These are phyloP conservation scores for Corythornis vintsioides DNA, from an alignment of 2,113 vertebrate genomes.

Conservation along the genomic window DNA sequence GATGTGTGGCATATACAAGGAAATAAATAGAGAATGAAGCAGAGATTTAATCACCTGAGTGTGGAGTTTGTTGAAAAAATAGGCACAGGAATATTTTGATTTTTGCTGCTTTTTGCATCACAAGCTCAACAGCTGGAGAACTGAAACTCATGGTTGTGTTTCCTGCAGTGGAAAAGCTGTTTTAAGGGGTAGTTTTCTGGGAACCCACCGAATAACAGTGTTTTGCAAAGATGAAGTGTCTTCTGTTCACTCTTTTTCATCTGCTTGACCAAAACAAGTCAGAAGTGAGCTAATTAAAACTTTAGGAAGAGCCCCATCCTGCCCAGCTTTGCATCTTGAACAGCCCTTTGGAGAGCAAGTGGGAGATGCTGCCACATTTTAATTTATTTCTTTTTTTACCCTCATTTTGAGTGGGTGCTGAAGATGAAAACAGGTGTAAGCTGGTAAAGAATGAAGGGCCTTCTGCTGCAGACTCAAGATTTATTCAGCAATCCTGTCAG, in stretches of 20 bases:
- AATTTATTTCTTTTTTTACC: not conserved
- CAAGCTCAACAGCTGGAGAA: not conserved
- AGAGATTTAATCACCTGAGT: slow-evolving; percentile 18
- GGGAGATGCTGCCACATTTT: not conserved
- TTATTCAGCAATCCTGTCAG: not conserved
- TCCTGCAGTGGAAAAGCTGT: not conserved
- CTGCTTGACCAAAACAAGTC: slow-evolving; percentile 2
- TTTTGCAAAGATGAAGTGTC: not conserved
- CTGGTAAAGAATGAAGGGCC: not conserved
- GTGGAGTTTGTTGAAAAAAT: not conserved
- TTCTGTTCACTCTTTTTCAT: not conserved
- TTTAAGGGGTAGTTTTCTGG: not conserved
- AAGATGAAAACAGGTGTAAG: not conserved
- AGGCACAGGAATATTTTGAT: not conserved
- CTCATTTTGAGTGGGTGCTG: not conserved
- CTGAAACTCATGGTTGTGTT: not conserved
- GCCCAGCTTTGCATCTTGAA: slow-evolving; percentile 9
- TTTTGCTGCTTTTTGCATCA: not conserved
- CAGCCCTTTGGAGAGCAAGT: slow-evolving; percentile 37
- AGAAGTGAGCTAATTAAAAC: slow-evolving; percentile 20
- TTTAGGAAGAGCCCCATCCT: not conserved
- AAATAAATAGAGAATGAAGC: slow-evolving; percentile 35
- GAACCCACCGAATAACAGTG: not conserved
- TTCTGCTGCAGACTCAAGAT: not conserved
- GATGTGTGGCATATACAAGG: not conserved